Conservation (phyloP, 2,113 vertebrate genomes). For the Aptenodytes patagonicus region DNA sequence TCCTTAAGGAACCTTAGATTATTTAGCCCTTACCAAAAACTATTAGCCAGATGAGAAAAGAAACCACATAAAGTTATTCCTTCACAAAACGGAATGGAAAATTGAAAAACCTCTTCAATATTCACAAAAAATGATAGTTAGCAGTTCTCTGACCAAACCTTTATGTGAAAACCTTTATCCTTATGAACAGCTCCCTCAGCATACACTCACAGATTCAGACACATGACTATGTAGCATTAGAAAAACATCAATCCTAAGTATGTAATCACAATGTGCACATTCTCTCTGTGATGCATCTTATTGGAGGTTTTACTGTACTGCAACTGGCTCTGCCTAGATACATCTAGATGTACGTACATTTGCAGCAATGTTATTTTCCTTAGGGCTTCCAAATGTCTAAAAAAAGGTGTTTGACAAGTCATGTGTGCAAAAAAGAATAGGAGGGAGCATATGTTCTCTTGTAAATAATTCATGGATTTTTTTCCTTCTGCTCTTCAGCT, state of each 20-base stretch:
- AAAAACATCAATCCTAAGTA: neutral
- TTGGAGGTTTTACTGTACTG: neutral
- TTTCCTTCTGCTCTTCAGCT: neutral
- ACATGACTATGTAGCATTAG: neutral
- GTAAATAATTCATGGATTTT: slow-evolving; percentile 21
- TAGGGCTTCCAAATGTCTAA: neutral
- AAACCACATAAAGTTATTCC: neutral
- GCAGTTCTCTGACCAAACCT: neutral
- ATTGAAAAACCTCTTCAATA: neutral
- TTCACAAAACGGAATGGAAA: neutral
- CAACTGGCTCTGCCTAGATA: neutral
- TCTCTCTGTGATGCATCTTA: neutral
- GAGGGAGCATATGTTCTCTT: neutral
- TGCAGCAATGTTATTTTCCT: neutral
- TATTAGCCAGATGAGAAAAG: neutral
- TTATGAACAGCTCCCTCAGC: neutral
- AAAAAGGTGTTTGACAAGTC: neutral
- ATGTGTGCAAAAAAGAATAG: neutral
- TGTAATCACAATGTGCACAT: neutral
- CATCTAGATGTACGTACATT: neutral
- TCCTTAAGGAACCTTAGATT: neutral
- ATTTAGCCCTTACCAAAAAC: neutral
- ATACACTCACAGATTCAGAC: neutral
- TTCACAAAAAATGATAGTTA: neutral
- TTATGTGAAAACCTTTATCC: neutral